Percentiles rank a stretch among this genome's conserved stretches.
These are phyloP conservation scores for Nilaparvata lugens DNA, from an alignment of 1,140 invertebrate species.

Conservation along the genomic window DNA sequence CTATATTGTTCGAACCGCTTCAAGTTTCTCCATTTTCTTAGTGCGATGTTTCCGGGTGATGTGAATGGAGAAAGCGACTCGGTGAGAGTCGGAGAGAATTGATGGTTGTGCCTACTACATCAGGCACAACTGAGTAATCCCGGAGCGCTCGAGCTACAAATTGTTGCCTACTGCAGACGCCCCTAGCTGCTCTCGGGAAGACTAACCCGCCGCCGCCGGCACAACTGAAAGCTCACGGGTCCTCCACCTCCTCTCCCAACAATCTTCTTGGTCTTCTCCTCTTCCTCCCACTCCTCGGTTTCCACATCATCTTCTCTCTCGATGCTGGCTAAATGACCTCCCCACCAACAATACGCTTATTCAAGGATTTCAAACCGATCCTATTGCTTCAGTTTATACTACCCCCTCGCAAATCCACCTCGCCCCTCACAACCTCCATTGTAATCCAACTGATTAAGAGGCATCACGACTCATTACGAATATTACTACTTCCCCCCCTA, in stretches of 20 bases:
- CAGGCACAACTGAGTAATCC: not conserved
- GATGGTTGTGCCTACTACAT: not conserved
- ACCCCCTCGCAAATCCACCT: too few species aligned
- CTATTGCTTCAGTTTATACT: not conserved
- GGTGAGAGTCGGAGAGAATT: not conserved
- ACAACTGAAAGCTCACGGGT: not conserved
- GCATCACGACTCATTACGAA: too few species aligned
- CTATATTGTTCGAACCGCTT: too few species aligned
- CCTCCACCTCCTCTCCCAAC: too few species aligned
- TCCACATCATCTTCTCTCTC: too few species aligned
- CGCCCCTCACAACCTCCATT: too few species aligned
- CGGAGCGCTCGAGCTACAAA: not conserved
- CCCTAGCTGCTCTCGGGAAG: not conserved
- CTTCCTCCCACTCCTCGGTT: too few species aligned
- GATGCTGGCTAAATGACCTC: not conserved
- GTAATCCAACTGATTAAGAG: too few species aligned
- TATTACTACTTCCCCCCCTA: too few species aligned
- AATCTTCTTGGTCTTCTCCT: too few species aligned
- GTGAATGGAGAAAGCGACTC: not conserved
- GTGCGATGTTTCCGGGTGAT: not conserved
- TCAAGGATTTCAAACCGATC: not conserved
- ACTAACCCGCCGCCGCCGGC: not conserved
- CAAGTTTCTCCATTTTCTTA: too few species aligned
- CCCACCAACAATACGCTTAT: not conserved
- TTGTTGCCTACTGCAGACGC: not conserved